Evolutionary conservation across 2,113 vertebrate genomes (phyloP).

Genomic region (Enhydra lutris): DNA sequence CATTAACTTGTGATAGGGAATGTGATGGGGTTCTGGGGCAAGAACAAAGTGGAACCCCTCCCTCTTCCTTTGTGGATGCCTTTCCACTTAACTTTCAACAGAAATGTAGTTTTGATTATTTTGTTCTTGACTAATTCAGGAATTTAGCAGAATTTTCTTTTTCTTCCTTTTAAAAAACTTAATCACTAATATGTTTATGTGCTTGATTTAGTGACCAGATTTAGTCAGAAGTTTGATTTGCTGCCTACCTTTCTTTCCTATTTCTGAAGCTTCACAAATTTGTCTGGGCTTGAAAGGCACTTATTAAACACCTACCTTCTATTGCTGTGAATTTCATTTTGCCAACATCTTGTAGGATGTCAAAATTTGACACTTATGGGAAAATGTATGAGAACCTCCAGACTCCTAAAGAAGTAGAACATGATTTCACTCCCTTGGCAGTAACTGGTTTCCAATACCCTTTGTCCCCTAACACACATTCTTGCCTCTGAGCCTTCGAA

Average conservation of each 20-base stretch:
- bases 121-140: neutral
- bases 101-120: neutral
- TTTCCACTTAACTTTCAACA: neutral
- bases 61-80: neutral
- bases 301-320: slow-evolving; percentile 68
- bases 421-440: neutral
- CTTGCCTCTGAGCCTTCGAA: neutral
- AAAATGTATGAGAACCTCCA: slow-evolving; percentile 28
- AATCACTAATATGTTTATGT: neutral
- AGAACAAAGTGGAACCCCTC: neutral
- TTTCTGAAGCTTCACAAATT: slow-evolving; percentile 50
- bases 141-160: neutral
- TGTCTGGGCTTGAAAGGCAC: slow-evolving; percentile 58
- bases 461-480: neutral
- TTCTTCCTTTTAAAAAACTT: neutral
- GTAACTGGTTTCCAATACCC: neutral
- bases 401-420: slow-evolving; percentile 2
- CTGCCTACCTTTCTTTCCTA: slow-evolving; percentile 29
- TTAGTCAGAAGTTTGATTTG: slow-evolving; percentile 29
- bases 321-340: slow-evolving; percentile 64
- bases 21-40: neutral
- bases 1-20: neutral
- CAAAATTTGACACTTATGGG: slow-evolving; percentile 41
- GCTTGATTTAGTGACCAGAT: neutral
- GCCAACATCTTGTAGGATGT: slow-evolving; percentile 17